Conservation (phyloP, 2,888 invertebrate genomes). For the Caenorhabditis imperialis region DNA sequence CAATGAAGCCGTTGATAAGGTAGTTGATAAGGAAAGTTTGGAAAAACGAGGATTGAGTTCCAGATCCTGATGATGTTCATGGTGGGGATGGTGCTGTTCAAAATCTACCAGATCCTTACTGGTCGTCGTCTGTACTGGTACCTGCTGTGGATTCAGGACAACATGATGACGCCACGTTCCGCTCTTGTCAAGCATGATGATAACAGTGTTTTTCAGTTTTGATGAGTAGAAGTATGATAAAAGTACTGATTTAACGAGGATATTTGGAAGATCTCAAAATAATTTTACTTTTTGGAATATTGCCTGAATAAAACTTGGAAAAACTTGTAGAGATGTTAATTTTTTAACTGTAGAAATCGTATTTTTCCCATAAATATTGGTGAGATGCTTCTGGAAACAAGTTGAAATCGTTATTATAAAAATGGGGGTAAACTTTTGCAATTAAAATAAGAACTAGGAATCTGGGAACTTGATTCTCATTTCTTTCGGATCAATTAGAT, state of each 20-base stretch:
- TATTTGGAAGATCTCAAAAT: not conserved
- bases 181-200: constrained; percentile 61
- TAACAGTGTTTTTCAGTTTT: constrained; percentile 64
- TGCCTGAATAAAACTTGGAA: not conserved
- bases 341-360: too few species aligned
- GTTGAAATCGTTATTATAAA: too few species aligned
- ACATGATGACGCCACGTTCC: constrained; percentile 60
- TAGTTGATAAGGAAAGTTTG: constrained; percentile 2
- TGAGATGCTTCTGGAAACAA: too few species aligned
- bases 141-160: constrained; percentile 64
- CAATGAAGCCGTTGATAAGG: constrained; percentile 56
- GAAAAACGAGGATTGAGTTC: constrained; percentile 6
- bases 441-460: too few species aligned
- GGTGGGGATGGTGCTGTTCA: constrained; percentile 61
- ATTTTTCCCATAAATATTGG: too few species aligned
- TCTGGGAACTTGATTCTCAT: too few species aligned
- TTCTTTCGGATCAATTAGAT: too few species aligned
- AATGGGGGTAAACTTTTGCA: too few species aligned
- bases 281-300: not conserved
- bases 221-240: constrained; percentile 12
- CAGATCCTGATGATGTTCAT: constrained; percentile 65
- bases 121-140: constrained; percentile 70
- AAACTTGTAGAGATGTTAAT: too few species aligned
- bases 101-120: constrained; percentile 64
- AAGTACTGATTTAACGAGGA: not conserved